Evolutionary conservation across 2,797 vertebrate genomes (phyloP).

Genomic region (Lutjanus campechanus): DNA sequence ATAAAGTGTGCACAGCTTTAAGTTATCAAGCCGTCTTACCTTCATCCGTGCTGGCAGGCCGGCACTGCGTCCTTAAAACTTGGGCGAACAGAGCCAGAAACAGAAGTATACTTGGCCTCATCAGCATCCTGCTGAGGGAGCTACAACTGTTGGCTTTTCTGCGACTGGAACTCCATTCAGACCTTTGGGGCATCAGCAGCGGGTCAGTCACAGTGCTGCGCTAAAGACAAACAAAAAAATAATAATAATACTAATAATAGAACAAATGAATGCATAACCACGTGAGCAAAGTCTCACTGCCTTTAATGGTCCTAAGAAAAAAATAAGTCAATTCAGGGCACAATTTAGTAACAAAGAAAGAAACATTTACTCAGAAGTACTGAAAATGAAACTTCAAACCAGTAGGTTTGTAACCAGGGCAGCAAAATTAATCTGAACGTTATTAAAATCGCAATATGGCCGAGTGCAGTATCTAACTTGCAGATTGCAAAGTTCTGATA

Average conservation of each 20-base stretch:
- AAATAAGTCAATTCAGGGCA: not conserved
- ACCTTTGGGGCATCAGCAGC: slow-evolving; percentile 80
- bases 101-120: slow-evolving; percentile 81
- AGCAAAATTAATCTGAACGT: no score
- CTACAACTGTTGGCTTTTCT: slow-evolving; percentile 80
- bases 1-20: not conserved
- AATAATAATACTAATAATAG: not conserved
- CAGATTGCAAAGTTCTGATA: no score
- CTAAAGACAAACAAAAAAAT: slow-evolving; percentile 48
- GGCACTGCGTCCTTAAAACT: slow-evolving; percentile 71
- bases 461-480: no score
- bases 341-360: not conserved
- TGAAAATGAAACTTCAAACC: no score
- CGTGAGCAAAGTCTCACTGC: not conserved
- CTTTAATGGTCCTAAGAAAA: not conserved
- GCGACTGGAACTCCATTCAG: slow-evolving; percentile 82
- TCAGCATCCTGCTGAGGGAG: slow-evolving; percentile 83
- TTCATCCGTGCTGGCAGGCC: slow-evolving; percentile 79
- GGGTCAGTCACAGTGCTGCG: slow-evolving; percentile 68
- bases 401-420: no score
- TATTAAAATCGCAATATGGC: no score
- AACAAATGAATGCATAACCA: not conserved
- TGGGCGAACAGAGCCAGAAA: slow-evolving; percentile 79
- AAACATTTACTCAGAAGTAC: not conserved
- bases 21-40: slow-evolving; percentile 74